These are phyloP conservation scores for Chorisops tibialis DNA, from an alignment of 2,888 invertebrate species.

Conservation along the genomic window DNA sequence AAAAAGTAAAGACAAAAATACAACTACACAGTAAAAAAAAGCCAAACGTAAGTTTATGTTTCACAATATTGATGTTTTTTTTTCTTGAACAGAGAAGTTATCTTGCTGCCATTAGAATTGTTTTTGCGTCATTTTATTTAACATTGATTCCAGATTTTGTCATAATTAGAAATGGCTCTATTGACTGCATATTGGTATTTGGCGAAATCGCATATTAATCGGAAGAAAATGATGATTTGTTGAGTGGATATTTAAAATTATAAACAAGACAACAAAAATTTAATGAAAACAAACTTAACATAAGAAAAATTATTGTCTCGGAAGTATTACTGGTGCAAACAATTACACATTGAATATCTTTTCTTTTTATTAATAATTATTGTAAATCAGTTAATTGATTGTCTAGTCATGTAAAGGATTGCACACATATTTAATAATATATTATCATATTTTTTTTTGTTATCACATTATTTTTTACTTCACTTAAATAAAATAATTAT, in stretches of 20 bases:
- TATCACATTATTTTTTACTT: slow-evolving; percentile 9
- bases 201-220: not conserved
- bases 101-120: too few relatives aligned
- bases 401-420: slow-evolving; percentile 24
- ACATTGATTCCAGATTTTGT: too few relatives aligned
- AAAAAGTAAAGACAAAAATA: too few relatives aligned
- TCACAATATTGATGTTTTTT: too few relatives aligned
- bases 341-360: not conserved
- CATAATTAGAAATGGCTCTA: too few relatives aligned
- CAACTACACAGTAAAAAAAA: not conserved
- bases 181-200: not conserved
- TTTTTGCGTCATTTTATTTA: too few relatives aligned
- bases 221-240: not conserved
- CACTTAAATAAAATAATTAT: not conserved
- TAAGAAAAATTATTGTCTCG: too few relatives aligned
- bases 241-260: too few relatives aligned
- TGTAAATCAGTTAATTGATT: slow-evolving; percentile 16
- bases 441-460: slow-evolving; percentile 14
- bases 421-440: slow-evolving; percentile 24
- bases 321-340: too few relatives aligned
- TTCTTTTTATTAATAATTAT: not conserved
- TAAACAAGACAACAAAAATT: too few relatives aligned
- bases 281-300: too few relatives aligned
- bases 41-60: not conserved
- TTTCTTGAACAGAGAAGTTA: too few relatives aligned